Conservation (phyloP, 92 coral and sea anemone genomes). For the Micromussa lordhowensis region DNA sequence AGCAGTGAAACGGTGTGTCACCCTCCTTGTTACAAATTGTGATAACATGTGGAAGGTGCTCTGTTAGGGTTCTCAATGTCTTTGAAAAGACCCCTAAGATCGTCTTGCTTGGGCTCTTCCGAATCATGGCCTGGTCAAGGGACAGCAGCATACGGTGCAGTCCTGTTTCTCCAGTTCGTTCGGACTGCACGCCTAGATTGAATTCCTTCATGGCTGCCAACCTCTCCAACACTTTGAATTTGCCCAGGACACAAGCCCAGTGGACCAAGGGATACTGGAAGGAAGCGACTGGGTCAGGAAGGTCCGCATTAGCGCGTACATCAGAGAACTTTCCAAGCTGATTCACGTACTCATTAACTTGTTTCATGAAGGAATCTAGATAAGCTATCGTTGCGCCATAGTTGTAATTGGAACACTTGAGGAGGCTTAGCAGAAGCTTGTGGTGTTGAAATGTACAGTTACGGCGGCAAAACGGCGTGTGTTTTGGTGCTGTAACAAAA, state of each 20-base stretch:
- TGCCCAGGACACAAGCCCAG: slow-evolving; percentile 77
- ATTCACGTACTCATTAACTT: slow-evolving; percentile 30
- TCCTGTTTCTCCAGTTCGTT: slow-evolving; percentile 44
- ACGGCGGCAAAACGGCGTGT: slow-evolving; percentile 39
- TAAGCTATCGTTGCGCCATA: neutral
- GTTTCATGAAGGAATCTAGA: slow-evolving; percentile 19
- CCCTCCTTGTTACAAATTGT: slow-evolving; percentile 31
- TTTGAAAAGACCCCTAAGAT: slow-evolving; percentile 43
- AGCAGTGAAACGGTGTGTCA: slow-evolving; percentile 44
- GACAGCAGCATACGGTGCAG: slow-evolving; percentile 46
- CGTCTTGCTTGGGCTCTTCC: slow-evolving; percentile 22
- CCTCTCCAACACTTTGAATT: slow-evolving; percentile 29
- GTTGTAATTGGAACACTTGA: slow-evolving; percentile 38
- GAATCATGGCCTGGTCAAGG: slow-evolving; percentile 25
- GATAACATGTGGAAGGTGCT: neutral
- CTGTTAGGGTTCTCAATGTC: slow-evolving; percentile 14
- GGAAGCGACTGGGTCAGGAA: slow-evolving; percentile 26
- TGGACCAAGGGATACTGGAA: slow-evolving; percentile 65
- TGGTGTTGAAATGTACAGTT: slow-evolving; percentile 16
- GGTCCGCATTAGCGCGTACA: slow-evolving; percentile 21
- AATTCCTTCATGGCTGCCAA: slow-evolving; percentile 29
- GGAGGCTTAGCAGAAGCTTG: slow-evolving; percentile 26
- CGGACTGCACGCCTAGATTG: slow-evolving; percentile 39
- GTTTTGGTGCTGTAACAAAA: slow-evolving; percentile 14
- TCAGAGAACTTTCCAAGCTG: slow-evolving; percentile 32